Conservation (phyloP, 2,888 invertebrate genomes). For the Lasioglossum figueresi region DNA sequence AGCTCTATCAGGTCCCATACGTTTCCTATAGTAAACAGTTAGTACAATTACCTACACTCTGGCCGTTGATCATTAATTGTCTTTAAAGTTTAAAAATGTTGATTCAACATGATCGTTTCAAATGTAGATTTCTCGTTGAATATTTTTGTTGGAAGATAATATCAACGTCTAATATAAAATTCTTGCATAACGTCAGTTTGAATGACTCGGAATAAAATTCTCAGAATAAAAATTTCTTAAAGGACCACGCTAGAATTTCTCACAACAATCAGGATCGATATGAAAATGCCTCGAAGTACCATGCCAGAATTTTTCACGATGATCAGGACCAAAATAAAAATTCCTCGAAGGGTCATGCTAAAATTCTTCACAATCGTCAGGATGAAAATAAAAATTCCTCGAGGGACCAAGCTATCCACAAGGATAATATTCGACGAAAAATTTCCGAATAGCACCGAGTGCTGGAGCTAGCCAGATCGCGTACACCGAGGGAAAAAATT, state of each 20-base stretch:
- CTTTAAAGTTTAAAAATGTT: no score
- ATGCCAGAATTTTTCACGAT: not conserved
- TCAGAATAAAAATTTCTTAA: not conserved
- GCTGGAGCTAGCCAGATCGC: not conserved
- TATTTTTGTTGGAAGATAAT: not conserved
- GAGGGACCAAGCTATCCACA: not conserved
- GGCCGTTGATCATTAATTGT: no score
- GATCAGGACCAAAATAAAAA: not conserved
- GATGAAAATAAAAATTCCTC: not conserved
- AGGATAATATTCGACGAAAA: not conserved
- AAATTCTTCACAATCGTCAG: not conserved
- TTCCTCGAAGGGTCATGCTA: not conserved
- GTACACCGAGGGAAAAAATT: not conserved
- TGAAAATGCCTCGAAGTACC: not conserved
- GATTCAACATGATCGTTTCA: no score
- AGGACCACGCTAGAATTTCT: not conserved
- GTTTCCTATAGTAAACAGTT: conserved; percentile 49
- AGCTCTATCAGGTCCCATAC: conserved; percentile 75
- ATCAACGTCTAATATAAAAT: not conserved
- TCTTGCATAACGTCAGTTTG: not conserved
- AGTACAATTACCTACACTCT: not conserved
- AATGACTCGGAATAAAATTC: not conserved
- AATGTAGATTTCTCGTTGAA: no score
- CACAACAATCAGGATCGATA: not conserved
- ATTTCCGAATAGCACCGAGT: not conserved